phyloP scores from a whole-genome alignment of 1,140 invertebrate species.

The Papilio polyxenes region DNA sequence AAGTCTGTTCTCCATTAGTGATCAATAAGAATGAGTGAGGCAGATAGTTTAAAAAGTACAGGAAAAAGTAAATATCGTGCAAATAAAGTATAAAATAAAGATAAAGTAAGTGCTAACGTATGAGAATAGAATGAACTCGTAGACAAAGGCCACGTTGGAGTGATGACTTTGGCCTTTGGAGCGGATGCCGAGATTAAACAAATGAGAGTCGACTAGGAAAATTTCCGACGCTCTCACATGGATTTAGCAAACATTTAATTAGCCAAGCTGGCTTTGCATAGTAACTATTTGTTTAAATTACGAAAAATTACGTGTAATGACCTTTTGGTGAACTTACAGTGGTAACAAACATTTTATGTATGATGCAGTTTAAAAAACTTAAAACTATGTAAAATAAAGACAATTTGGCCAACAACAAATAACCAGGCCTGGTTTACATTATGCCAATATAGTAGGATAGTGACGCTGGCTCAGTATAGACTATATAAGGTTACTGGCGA shows the following conservation, averaged over 20 bases:
- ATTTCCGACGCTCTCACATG: constrained; percentile 14
- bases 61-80: neutral
- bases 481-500: no score
- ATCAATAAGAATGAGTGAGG: no score
- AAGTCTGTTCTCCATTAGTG: no score
- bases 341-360: no score
- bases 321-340: no score
- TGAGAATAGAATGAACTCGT: constrained; percentile 3
- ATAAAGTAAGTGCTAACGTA: neutral
- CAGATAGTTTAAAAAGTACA: no score
- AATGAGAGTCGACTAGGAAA: constrained; percentile 21
- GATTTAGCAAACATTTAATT: constrained; percentile 25
- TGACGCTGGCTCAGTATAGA: no score
- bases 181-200: constrained; percentile 23
- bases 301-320: neutral
- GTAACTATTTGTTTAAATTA: neutral
- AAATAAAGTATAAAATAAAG: neutral
- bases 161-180: constrained; percentile 6
- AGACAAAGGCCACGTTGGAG: neutral
- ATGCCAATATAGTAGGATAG: no score
- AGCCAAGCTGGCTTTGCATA: neutral
- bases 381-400: no score
- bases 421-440: no score
- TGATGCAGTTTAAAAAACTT: no score
- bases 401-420: no score